phyloP scores from a whole-genome alignment of 2,797 vertebrate species.

The Betta splendens region DNA sequence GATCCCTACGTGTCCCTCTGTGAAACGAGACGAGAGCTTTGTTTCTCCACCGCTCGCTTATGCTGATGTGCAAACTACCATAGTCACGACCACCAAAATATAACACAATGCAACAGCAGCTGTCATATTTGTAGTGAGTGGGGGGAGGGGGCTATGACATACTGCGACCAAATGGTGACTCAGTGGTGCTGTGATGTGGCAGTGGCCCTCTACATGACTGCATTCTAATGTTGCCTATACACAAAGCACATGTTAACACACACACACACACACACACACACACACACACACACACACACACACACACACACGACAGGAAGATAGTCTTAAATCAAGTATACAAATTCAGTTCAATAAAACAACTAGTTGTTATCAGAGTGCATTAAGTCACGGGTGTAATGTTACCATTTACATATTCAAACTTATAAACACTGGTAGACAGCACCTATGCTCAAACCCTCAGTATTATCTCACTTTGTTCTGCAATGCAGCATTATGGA shows the following conservation, averaged over 20 bases:
- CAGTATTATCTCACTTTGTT: conserved; percentile 68
- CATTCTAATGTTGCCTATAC: conserved; percentile 62
- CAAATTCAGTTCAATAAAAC: conserved; percentile 66
- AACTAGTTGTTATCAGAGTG: conserved; percentile 68
- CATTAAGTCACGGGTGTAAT: conserved; percentile 72
- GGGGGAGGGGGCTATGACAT: conserved; percentile 18
- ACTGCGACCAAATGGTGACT: conserved; percentile 27
- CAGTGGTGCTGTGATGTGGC: conserved; percentile 42
- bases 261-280: too few relatives aligned
- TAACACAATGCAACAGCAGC: conserved; percentile 36
- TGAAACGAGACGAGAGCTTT: conserved; percentile 39
- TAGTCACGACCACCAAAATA: conserved; percentile 54
- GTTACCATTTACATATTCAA: conserved; percentile 69
- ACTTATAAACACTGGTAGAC: conserved; percentile 69
- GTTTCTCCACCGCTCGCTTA: conserved; percentile 37
- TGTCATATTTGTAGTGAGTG: conserved; percentile 22
- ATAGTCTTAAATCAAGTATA: conserved; percentile 64
- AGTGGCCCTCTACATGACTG: conserved; percentile 52
- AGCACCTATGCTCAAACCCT: conserved; percentile 67
- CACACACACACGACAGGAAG: conserved; percentile 49
- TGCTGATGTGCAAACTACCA: conserved; percentile 32
- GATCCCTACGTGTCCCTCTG: conserved; percentile 22
- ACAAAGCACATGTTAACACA: conserved; percentile 64
- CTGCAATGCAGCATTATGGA: conserved; percentile 31
- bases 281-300: too few relatives aligned